phyloP scores from a whole-genome alignment of 2,888 invertebrate genomes.

The Pachliopta kotzebuea region DNA sequence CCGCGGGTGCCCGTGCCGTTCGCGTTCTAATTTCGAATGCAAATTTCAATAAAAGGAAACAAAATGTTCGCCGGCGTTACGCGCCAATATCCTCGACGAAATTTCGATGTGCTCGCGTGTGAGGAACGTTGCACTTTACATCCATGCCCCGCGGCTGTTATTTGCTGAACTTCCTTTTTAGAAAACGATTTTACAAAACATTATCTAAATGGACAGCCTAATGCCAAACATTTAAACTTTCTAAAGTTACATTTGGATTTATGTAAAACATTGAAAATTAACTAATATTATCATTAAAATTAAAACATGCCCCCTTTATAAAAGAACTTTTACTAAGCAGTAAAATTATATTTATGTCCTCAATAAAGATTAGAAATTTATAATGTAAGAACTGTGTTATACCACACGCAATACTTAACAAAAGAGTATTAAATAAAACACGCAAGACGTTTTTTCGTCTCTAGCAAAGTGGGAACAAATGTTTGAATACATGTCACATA shows the following conservation, averaged over 20 bases:
- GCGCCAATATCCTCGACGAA: conserved; percentile 48
- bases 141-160: conserved; percentile 47
- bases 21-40: conserved; percentile 73
- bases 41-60: conserved; percentile 63
- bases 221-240: conserved; percentile 12
- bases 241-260: background rate
- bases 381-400: no score
- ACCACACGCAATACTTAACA: no score
- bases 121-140: conserved; percentile 52
- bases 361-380: no score
- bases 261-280: background rate
- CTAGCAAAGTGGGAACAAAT: no score
- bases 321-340: no score
- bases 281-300: background rate
- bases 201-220: conserved; percentile 23
- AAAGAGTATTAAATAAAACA: no score
- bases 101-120: conserved; percentile 62
- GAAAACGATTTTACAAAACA: conserved; percentile 35
- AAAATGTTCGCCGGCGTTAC: conserved; percentile 39
- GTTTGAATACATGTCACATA: no score
- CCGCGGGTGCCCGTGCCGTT: conserved; percentile 72
- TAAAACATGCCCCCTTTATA: no score
- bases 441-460: no score
- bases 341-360: no score
- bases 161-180: conserved; percentile 43